Evolutionary conservation across 2,797 vertebrate genomes (phyloP).

Genomic region (Sandelia bainsii): DNA sequence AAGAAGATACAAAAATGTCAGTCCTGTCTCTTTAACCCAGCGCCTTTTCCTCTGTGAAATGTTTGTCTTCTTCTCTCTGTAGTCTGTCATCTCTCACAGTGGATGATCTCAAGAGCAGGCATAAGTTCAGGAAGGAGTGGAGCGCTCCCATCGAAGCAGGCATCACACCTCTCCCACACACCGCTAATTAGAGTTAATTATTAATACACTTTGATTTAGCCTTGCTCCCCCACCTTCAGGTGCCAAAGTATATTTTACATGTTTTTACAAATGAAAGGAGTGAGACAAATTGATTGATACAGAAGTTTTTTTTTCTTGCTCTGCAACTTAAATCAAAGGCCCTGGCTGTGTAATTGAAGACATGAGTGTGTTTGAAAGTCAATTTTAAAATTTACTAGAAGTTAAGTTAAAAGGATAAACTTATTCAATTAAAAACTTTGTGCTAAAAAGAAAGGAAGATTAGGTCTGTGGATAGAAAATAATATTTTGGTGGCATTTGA

Average conservation of each 20-base stretch:
- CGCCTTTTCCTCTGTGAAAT: constrained; percentile 60
- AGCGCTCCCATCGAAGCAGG: constrained; percentile 78
- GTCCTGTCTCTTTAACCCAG: constrained; percentile 67
- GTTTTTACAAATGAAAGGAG: constrained; percentile 84
- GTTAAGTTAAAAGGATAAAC: constrained; percentile 68
- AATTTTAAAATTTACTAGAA: constrained; percentile 67
- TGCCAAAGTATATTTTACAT: constrained; percentile 80
- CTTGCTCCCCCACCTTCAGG: constrained; percentile 76
- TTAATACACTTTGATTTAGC: constrained; percentile 88
- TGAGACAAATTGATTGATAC: constrained; percentile 83
- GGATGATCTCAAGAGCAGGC: constrained; percentile 78
- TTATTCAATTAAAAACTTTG: constrained; percentile 52
- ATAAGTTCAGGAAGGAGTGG: constrained; percentile 78
- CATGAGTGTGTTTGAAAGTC: constrained; percentile 68
- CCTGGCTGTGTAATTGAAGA: constrained; percentile 74
- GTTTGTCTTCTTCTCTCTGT: constrained; percentile 75
- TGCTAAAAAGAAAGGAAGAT: constrained; percentile 22
- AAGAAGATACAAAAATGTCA: constrained; percentile 60
- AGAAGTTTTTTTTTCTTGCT: constrained; percentile 64
- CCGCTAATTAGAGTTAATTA: constrained; percentile 88
- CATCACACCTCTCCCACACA: constrained; percentile 83
- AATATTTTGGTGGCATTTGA: neutral
- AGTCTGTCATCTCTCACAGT: constrained; percentile 76
- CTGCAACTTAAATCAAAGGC: constrained; percentile 82
- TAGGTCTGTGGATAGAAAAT: constrained; percentile 5